Evolutionary conservation across 2,113 vertebrate species (phyloP), one percentile per base, ranked within the genome.

Genomic region (Pagrus major): DNA sequence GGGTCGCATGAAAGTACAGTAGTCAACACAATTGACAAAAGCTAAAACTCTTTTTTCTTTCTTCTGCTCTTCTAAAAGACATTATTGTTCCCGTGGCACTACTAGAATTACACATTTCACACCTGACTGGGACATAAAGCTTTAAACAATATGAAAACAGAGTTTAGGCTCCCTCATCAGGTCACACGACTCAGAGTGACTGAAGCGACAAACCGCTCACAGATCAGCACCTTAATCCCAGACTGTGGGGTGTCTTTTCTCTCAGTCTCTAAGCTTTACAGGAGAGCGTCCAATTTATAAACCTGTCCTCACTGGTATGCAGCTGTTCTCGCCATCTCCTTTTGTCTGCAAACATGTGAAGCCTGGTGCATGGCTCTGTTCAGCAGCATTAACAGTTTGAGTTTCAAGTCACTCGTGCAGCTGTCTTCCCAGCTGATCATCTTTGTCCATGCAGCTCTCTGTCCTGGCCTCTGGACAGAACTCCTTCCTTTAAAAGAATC

Each of bases 361-460:
- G 12, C 70, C n/a, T 80, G 79, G 0, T 35, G 77, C 31, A 93
- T 49, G 2, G 92, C 86, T 91, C 81, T 87, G 54, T 77, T 84
- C 44, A 94, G 80, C 85, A 93, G 71, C 9, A 0, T n/a, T 64
- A 80, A 18, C 63, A 94, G 81, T n/a, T n/a, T n/a, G n/a, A n/a
- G n/a, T n/a, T n/a, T n/a, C n/a, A n/a, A n/a, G n/a, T n/a, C n/a
- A n/a, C n/a, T n/a, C n/a, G n/a, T n/a, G n/a, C n/a, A n/a, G n/a
- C n/a, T 35, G 33, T 21, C 8, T 18, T 37, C 5, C 23, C 14
- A 20, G 47, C 16, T 25, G 0, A 37, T 4, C 12, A 14, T 67
- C 51, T 25, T 73, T 49, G 0, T 71, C 52, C 15, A 1, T 18
- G 42, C 42, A 14, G n/a, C 44, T 55, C 11, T 70, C 56, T 37